A percentile compares a stretch with the other conserved stretches of the same genome.
Conservation (phyloP, 2,888 invertebrate genomes). For the Malacosoma neustria region DNA sequence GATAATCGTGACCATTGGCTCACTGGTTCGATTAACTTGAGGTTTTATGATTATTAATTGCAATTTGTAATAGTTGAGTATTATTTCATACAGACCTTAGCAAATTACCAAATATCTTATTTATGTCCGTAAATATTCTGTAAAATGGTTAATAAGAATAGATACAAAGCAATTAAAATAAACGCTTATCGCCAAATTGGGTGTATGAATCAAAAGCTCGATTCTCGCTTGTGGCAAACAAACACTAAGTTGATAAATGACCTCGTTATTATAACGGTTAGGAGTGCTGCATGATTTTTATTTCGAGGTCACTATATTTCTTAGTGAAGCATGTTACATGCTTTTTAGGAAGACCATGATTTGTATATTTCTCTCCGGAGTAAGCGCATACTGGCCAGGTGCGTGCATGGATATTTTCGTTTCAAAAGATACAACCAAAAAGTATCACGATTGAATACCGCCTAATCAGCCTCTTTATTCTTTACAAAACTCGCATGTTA, state of each 20-base stretch:
- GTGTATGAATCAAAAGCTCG: background rate
- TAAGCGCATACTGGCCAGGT: background rate
- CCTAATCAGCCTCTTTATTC: conserved; percentile 33
- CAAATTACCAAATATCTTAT: background rate
- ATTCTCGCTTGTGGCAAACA: conserved; percentile 42
- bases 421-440: background rate
- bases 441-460: conserved; percentile 21
- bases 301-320: conserved; percentile 63
- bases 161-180: background rate
- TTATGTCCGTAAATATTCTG: background rate
- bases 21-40: conserved; percentile 6
- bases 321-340: conserved; percentile 57
- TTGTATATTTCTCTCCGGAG: conserved; percentile 20
- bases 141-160: background rate
- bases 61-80: background rate
- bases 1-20: conserved; percentile 29
- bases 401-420: background rate
- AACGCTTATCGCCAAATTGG: background rate
- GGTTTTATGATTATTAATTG: background rate
- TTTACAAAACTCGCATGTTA: conserved; percentile 25
- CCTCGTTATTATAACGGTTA: conserved; percentile 71
- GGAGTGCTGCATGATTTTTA: conserved; percentile 63
- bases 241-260: conserved; percentile 66
- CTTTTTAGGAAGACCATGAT: conserved; percentile 44
- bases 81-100: background rate